A percentile compares a stretch with the other conserved stretches of the same genome.
These are phyloP conservation scores for Sebastes reedi DNA, from an alignment of 2,797 vertebrate species.

Conservation along the genomic window DNA sequence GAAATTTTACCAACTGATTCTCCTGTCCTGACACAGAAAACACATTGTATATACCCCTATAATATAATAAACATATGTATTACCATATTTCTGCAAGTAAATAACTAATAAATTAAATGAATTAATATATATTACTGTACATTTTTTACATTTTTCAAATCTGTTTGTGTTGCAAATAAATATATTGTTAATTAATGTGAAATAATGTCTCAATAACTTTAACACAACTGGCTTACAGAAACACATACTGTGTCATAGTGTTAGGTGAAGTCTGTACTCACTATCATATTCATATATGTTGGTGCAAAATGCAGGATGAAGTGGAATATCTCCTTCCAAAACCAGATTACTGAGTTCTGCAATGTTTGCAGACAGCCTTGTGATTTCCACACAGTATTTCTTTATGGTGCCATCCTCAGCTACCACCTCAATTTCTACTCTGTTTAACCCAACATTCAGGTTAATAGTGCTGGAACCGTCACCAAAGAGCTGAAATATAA, in stretches of 20 bases:
- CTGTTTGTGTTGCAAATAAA: background rate
- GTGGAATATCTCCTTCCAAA: slow-evolving; percentile 49
- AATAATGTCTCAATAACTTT: background rate
- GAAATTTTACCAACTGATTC: background rate
- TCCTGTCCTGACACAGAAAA: background rate
- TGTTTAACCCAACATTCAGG: slow-evolving; percentile 69
- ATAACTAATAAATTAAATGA: background rate
- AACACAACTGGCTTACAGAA: background rate
- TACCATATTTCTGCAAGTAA: background rate
- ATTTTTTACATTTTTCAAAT: background rate
- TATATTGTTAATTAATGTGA: background rate
- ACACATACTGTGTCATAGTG: background rate
- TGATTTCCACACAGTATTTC: slow-evolving; percentile 72
- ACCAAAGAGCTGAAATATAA: slow-evolving; percentile 61
- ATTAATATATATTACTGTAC: background rate
- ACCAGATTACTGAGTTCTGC: slow-evolving; percentile 67
- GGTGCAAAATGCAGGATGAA: slow-evolving; percentile 65
- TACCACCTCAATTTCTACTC: slow-evolving; percentile 73
- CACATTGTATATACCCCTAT: background rate
- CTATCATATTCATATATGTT: slow-evolving; percentile 64
- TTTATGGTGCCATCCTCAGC: slow-evolving; percentile 78
- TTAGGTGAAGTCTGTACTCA: slow-evolving; percentile 46
- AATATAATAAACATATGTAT: background rate
- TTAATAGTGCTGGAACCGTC: slow-evolving; percentile 61
- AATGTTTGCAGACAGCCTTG: slow-evolving; percentile 65